A percentile compares a stretch with the other conserved stretches of the same genome.
Conservation (phyloP, 2,888 invertebrate species). For the Eupithecia insigniata region DNA sequence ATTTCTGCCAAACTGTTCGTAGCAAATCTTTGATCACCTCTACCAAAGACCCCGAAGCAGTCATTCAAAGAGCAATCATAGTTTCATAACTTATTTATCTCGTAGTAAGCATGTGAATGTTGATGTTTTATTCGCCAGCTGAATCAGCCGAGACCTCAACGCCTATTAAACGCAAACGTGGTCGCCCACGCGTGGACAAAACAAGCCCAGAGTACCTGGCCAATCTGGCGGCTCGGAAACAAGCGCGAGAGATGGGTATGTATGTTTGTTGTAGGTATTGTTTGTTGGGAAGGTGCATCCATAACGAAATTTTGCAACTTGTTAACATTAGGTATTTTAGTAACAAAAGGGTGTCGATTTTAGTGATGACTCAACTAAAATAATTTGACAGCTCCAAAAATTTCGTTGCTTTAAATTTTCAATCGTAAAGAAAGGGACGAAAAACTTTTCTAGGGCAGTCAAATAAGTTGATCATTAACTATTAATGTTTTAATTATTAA, state of each 20-base stretch:
- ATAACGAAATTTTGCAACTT: not conserved
- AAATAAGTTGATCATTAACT: not conserved
- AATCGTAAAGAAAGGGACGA: not conserved
- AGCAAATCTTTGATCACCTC: not conserved
- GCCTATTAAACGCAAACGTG: conserved; percentile 65
- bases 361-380: not conserved
- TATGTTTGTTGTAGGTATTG: conserved; percentile 19
- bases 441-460: not conserved
- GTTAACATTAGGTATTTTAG: not conserved
- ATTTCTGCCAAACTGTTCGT: not conserved
- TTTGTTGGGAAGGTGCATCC: not conserved
- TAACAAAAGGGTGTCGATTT: not conserved
- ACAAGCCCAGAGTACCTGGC: conserved; percentile 77
- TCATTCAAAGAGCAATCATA: not conserved
- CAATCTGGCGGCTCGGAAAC: conserved; percentile 73
- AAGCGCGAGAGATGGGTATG: conserved; percentile 73
- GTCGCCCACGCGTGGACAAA: conserved; percentile 74
- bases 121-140: conserved; percentile 45
- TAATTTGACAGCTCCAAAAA: not conserved
- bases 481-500: no score
- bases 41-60: not conserved
- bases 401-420: not conserved
- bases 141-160: conserved; percentile 60
- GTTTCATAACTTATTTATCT: not conserved
- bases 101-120: conserved; percentile 10